Base-by-base conservation (phyloP, 2,113 vertebrate species). In the Aegotheles bennettii region DNA sequence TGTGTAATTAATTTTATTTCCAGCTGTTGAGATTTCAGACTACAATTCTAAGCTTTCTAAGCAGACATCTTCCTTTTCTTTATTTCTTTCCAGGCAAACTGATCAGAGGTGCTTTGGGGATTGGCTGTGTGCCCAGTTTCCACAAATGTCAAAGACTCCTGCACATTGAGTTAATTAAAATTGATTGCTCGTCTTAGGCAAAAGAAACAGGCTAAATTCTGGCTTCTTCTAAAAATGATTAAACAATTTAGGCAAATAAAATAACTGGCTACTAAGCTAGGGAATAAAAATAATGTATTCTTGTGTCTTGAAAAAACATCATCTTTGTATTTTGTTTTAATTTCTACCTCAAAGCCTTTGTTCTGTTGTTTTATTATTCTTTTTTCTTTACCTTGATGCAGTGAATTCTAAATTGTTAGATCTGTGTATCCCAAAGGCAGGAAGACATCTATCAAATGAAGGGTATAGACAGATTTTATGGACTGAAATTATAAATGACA, bases 151-250 rank as follows among this genome's bases (percentile, higher is more conserved):
- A 97, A 93, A 96, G 79, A 87, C 77, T 98, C 89, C 87, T 96
- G 89, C 92, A 95, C 70, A 91, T 38, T 57, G 81, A 98, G 96
- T 98, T 98, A 98, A 98, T 98, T 98, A 98, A 98, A 98, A 98
- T 97, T 98, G 98, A 98, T 97, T 98, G 97, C 96, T 97, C 97
- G 97, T 98, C 97, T 97, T 96, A 97, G 83, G 78, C 79, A 96
- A 94, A 97, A 96, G 95, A 97, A 98, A 95, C 85, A 91, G 79
- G 54, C 69, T 96, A 94, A 91, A 97, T 96, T 96, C 94, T 17
- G 35, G 35, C 91, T 97, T 96, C 70, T 97, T 97, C 92, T 93
- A 84, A 97, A 95, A 97, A 79, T 59, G 48, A 97, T 64, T 92
- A 81, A 97, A 95, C 84, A 97, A 94, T 95, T 97, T 96, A 96